Conservation (phyloP, 2,113 vertebrate species). For the Proteles cristata region DNA sequence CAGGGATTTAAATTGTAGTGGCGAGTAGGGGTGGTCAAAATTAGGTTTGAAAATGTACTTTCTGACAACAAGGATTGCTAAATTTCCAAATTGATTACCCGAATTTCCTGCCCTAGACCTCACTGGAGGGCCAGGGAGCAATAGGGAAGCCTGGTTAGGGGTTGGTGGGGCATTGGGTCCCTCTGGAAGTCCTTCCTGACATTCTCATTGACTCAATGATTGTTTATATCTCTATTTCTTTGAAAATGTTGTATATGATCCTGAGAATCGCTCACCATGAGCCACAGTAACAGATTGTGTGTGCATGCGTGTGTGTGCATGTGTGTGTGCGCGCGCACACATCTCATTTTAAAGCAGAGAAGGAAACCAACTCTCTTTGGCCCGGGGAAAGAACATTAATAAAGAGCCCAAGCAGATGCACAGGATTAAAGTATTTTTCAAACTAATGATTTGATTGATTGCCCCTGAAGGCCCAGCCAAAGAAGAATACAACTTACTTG, state of each 20-base stretch:
- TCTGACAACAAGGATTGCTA: conserved; percentile 1
- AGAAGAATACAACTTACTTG: conserved; percentile 72
- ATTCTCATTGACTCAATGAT: conserved; percentile 11
- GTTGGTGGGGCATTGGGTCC: background rate
- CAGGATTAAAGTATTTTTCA: conserved; percentile 79
- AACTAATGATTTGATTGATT: conserved; percentile 77
- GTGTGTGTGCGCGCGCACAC: accelerated
- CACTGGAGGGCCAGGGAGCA: background rate
- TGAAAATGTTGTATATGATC: background rate
- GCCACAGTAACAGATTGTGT: background rate
- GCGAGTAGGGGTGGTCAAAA: background rate
- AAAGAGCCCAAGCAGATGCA: conserved; percentile 75
- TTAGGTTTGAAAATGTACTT: background rate
- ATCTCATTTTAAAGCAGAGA: conserved; percentile 45
- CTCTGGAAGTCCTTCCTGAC: background rate
- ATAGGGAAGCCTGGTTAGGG: background rate
- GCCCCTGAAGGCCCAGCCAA: conserved; percentile 57
- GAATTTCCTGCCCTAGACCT: background rate
- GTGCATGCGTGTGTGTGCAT: background rate
- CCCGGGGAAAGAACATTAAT: conserved; percentile 70
- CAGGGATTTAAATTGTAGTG: conserved; percentile 30
- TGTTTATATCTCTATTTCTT: conserved; percentile 14
- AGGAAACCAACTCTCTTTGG: conserved; percentile 49
- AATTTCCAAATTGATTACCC: conserved; percentile 45
- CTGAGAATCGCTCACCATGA: background rate